Percentiles rank a stretch among this genome's conserved stretches.
Conservation (phyloP, 1,140 invertebrate species). For the Lordiphosa stackelbergi region DNA sequence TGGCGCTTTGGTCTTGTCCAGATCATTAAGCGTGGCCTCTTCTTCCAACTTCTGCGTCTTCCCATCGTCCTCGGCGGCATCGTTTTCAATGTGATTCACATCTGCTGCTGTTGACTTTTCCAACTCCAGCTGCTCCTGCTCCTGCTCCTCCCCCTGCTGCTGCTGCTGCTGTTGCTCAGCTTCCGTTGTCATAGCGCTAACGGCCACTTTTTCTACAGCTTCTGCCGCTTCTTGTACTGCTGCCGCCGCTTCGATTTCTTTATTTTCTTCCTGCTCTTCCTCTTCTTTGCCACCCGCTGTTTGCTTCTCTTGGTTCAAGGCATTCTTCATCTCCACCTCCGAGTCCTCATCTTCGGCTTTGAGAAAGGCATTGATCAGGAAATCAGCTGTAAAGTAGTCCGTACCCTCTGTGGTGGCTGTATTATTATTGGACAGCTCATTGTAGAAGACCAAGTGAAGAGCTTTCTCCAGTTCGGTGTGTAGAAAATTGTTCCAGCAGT, state of each 20-base stretch:
- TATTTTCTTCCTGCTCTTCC: slow-evolving; percentile 9
- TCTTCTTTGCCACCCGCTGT: slow-evolving; percentile 33
- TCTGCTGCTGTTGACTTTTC: neutral
- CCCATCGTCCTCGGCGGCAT: slow-evolving; percentile 13
- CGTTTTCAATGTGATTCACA: slow-evolving; percentile 32
- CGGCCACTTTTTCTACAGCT: slow-evolving; percentile 1
- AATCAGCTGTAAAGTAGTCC: slow-evolving; percentile 37
- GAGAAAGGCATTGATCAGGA: slow-evolving; percentile 30
- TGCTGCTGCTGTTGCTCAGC: neutral
- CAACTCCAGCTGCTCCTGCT: slow-evolving; percentile 4
- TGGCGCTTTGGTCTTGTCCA: slow-evolving; percentile 48
- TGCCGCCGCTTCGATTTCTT: slow-evolving; percentile 34
- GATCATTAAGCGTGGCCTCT: slow-evolving; percentile 46
- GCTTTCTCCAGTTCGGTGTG: slow-evolving; percentile 90
- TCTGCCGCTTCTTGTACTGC: slow-evolving; percentile 25
- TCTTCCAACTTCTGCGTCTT: slow-evolving; percentile 25
- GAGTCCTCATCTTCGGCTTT: slow-evolving; percentile 26
- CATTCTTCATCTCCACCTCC: slow-evolving; percentile 47
- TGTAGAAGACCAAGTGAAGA: slow-evolving; percentile 82
- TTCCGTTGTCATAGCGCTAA: neutral
- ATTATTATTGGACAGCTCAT: slow-evolving; percentile 54
- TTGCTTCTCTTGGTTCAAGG: slow-evolving; percentile 39
- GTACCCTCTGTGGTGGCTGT: slow-evolving; percentile 45
- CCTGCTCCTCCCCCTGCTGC: slow-evolving; percentile 5
- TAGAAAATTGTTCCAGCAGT: slow-evolving; percentile 92